These are phyloP conservation scores for Odocoileus virginianus DNA, from an alignment of 2,113 vertebrate genomes.

Conservation along the genomic window DNA sequence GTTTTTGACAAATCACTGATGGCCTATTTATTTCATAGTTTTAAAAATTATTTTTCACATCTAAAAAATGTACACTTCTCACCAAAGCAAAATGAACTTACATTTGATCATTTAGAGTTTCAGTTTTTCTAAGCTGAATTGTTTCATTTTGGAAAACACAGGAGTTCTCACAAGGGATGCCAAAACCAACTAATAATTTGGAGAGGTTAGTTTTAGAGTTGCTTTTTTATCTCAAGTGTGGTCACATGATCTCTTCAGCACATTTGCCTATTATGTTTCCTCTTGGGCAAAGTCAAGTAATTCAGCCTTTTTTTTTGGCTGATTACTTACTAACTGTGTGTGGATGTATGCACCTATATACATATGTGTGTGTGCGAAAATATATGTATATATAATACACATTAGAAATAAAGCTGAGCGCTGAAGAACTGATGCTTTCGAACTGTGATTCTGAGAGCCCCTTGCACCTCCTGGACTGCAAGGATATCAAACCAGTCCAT, in stretches of 20 bases:
- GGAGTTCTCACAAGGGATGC: neutral
- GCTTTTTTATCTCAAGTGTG: neutral
- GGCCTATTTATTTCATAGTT: neutral
- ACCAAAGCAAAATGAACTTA: neutral
- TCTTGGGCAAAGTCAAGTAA: neutral
- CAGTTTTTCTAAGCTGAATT: neutral
- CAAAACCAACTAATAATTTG: neutral
- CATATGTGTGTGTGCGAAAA: neutral
- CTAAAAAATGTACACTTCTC: neutral
- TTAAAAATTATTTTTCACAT: conserved; percentile 27
- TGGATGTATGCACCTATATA: neutral
- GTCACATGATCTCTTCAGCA: neutral
- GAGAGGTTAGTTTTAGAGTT: neutral
- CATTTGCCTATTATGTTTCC: neutral
- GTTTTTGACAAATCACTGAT: neutral
- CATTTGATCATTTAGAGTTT: neutral
- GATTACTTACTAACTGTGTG: conserved; percentile 32
- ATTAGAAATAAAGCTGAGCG: neutral
- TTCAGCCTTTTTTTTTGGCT: conserved; percentile 39
- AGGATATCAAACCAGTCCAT: neutral
- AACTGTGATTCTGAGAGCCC: neutral
- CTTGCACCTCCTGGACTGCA: neutral
- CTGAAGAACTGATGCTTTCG: neutral
- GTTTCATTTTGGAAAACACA: neutral
- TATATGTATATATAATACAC: neutral